Conservation (phyloP, 2,113 vertebrate genomes). For the Rhea americana region DNA sequence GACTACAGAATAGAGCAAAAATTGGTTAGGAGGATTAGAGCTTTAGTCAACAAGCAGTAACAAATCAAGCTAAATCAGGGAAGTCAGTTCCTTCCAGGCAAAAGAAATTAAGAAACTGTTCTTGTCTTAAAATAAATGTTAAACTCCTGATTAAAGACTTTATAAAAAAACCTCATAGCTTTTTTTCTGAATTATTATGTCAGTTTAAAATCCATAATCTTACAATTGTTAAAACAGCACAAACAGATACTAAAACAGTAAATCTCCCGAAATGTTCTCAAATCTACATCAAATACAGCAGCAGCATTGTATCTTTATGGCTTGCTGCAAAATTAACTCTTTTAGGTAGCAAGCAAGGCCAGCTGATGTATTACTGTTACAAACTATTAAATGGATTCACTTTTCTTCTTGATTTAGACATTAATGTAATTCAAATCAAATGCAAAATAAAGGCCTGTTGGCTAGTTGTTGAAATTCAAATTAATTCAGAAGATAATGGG, state of each 20-base stretch:
- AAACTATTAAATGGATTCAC: background rate
- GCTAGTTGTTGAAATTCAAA: background rate
- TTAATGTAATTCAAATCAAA: background rate
- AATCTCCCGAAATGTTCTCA: background rate
- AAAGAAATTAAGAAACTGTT: background rate
- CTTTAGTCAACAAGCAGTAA: background rate
- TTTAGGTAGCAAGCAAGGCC: background rate
- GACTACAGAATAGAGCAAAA: background rate
- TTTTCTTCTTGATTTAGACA: background rate
- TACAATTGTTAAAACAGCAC: background rate
- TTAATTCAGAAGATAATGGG: background rate
- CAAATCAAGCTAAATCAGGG: background rate
- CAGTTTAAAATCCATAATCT: background rate
- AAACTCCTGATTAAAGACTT: background rate
- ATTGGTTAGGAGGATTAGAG: background rate
- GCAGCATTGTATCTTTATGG: background rate
- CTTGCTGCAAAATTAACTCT: background rate
- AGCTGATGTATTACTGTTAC: background rate
- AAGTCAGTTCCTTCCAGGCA: background rate
- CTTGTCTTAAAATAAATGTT: conserved; percentile 12
- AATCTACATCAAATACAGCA: background rate
- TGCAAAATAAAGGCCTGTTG: background rate
- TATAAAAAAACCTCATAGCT: background rate
- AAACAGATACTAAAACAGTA: background rate
- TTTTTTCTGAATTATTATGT: conserved; percentile 25